Evolutionary conservation across 2,888 invertebrate genomes (phyloP).

Genomic region (Tetrapedia diversipes): DNA sequence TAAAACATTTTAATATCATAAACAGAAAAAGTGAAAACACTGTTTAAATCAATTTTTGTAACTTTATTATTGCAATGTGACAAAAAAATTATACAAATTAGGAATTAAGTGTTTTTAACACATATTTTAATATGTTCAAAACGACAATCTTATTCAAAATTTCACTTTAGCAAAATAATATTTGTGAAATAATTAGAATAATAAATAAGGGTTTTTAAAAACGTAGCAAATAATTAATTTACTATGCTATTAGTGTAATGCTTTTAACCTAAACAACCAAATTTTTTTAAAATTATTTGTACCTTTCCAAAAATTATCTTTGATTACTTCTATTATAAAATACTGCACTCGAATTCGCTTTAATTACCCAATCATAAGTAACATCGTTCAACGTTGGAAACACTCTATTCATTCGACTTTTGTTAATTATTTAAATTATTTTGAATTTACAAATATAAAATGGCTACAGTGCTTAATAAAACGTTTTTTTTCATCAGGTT

Average conservation of each 20-base stretch:
- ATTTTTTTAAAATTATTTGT: neutral
- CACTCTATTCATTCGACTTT: too few species aligned
- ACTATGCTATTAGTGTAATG: neutral
- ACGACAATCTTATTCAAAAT: too few species aligned
- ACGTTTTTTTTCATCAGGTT: too few species aligned
- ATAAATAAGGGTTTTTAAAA: neutral
- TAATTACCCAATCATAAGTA: neutral
- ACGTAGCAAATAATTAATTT: neutral
- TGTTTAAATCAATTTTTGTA: neutral
- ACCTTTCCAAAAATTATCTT: constrained; percentile 1
- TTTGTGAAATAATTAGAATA: neutral
- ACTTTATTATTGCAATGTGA: neutral
- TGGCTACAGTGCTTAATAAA: too few species aligned
- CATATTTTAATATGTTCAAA: neutral
- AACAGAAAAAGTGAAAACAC: neutral
- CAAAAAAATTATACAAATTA: neutral
- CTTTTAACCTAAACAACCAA: neutral
- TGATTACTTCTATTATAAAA: neutral
- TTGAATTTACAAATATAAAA: too few species aligned
- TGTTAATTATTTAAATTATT: too few species aligned
- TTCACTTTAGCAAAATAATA: neutral
- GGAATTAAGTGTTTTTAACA: neutral
- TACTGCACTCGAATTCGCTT: neutral
- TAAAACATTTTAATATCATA: neutral
- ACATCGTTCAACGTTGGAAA: neutral